Evolutionary conservation across 1,140 invertebrate species (phyloP).

Genomic region (Microplitis demolitor): DNA sequence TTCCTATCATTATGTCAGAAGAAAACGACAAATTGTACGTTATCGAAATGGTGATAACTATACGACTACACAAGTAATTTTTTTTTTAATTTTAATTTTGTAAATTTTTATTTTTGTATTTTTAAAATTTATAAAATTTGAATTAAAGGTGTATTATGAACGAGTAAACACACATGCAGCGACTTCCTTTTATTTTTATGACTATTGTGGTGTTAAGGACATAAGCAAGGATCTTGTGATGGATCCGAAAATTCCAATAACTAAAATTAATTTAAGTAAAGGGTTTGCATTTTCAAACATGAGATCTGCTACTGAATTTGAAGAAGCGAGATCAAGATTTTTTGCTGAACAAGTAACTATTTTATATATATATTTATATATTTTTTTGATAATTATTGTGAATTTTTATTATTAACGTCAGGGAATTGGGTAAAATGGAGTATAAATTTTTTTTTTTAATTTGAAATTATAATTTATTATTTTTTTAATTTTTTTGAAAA

Average conservation of each 20-base stretch:
- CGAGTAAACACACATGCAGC: conserved; percentile 81
- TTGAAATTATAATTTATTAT: too few species aligned
- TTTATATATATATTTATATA: background rate
- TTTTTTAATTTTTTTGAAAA: too few species aligned
- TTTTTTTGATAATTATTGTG: conserved; percentile 3
- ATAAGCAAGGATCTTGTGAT: conserved; percentile 75
- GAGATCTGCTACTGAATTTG: conserved; percentile 81
- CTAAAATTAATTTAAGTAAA: conserved; percentile 78
- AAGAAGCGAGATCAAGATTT: conserved; percentile 81
- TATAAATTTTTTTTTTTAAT: too few species aligned
- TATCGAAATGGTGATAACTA: conserved; percentile 84
- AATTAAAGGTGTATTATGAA: conserved; percentile 79
- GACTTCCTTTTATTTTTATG: conserved; percentile 78
- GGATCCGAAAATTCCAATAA: conserved; percentile 74
- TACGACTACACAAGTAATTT: conserved; percentile 76
- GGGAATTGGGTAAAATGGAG: too few species aligned
- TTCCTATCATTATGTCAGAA: conserved; percentile 83
- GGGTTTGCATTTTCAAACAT: conserved; percentile 83
- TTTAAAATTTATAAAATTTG: too few species aligned
- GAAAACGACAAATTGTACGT: conserved; percentile 76
- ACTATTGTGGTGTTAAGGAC: conserved; percentile 79
- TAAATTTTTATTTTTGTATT: conserved; percentile 17
- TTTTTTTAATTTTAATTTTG: background rate
- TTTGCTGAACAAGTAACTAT: conserved; percentile 69
- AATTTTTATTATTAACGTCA: too few species aligned